Base-by-base conservation (phyloP, 1,140 invertebrate species). In the Brachionus manjavacas region DNA sequence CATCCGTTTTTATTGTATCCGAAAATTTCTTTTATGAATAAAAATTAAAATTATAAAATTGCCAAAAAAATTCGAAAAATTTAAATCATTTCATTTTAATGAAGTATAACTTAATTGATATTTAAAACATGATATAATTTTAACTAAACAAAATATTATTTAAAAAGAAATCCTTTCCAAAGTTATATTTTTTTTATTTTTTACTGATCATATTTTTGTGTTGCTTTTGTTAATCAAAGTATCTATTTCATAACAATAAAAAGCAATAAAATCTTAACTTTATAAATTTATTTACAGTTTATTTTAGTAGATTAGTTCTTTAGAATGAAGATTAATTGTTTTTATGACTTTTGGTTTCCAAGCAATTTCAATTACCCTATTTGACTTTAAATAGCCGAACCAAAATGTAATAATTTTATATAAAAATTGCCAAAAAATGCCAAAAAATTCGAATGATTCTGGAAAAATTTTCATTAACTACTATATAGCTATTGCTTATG, bases 341-440 rank as follows among this genome's bases (percentile, higher is more conserved):
- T 68, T 68, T 68, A 68, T 68, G 66, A 68, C 31, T 68, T 31
- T 68, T 68, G 31, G 66, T 68, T 68, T 31, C 66, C 25, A 68
- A 68, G 66, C 66, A 68, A 68, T 68, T 68, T 7, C n/a, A 1
- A n/a, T 31, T n/a, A 31, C 4, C n/a, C 11, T 60, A 60, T 60
- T 60, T 60, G 16, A 60, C 46, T 52, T 52, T 52, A 52, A 52
- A 52, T 52, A 60, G 52, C 3, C 11, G 52, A 6, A 23, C 52
- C 20, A 25, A 4, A 60, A 9, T 20, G n/a, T 0, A 60, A 60
- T 60, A 20, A 60, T 25, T 20, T 60, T 60, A 8, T 9, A 14
- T 43, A 49, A 49, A 76, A 76, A 25, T 49, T 7, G 0, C 46
- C 16, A 14, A 74, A 46, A n/a, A 12, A 28, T 25, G 49, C 31